A percentile compares a stretch with the other conserved stretches of the same genome.
Conservation (phyloP, 1,140 invertebrate genomes). For the Brachionus rubens region DNA sequence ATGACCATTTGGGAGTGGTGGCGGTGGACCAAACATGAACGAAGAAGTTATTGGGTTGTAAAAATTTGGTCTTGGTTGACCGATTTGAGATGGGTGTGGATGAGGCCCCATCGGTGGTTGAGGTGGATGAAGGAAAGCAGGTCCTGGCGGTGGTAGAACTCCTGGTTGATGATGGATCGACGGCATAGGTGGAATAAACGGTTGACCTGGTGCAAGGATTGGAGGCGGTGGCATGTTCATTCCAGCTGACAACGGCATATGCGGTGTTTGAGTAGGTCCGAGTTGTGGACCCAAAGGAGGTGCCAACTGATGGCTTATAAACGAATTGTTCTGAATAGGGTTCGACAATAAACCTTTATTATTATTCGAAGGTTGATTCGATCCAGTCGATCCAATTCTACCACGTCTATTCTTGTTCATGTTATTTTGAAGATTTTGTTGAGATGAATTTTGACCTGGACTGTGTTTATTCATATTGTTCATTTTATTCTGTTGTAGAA, state of each 20-base stretch:
- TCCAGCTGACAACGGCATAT: not conserved
- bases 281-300: conserved; percentile 18
- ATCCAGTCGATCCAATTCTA: not conserved
- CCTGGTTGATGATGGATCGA: conserved; percentile 8
- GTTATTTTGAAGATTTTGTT: not conserved
- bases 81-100: not conserved
- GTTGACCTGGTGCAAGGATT: not conserved
- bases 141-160: conserved; percentile 3
- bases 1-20: not conserved
- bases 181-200: not conserved
- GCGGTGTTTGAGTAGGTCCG: conserved; percentile 12
- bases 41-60: conserved; percentile 17
- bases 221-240: conserved; percentile 12
- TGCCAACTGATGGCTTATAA: conserved; percentile 19
- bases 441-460: not conserved
- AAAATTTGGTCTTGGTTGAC: conserved; percentile 12
- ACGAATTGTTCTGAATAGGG: conserved; percentile 3
- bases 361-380: not conserved
- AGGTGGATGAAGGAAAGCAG: conserved; percentile 16
- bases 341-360: not conserved
- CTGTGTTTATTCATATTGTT: not conserved
- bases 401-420: not conserved
- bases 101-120: conserved; percentile 6
- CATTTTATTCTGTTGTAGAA: not conserved
- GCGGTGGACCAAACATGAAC: conserved; percentile 27